phyloP scores from a whole-genome alignment of 2,113 vertebrate genomes.

The Myiozetetes cayanensis region DNA sequence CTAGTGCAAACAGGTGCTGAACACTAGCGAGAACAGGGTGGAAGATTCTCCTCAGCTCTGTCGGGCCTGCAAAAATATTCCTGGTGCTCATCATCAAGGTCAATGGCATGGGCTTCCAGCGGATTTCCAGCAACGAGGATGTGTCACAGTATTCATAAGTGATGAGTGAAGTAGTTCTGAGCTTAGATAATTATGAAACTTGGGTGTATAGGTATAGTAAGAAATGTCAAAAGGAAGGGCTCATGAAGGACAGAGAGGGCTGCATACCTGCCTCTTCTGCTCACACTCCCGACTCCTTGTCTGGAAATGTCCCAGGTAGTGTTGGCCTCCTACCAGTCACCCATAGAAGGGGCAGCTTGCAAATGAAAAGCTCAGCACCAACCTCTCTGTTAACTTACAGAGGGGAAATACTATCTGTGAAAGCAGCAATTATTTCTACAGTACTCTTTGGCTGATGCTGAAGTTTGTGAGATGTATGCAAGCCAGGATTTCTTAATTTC shows the following conservation, averaged over 20 bases:
- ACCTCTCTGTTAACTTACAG: not conserved
- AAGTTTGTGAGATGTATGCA: not conserved
- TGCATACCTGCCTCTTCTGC: not conserved
- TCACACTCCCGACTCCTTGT: not conserved
- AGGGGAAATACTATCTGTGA: not conserved
- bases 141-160: not conserved
- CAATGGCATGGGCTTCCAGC: not conserved
- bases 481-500: conserved; percentile 15
- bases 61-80: not conserved
- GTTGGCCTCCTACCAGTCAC: not conserved
- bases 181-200: not conserved
- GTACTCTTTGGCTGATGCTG: not conserved
- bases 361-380: not conserved
- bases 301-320: not conserved
- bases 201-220: not conserved
- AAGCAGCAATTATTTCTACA: not conserved
- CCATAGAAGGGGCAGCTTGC: not conserved
- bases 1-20: not conserved
- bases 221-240: not conserved
- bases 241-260: not conserved
- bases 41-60: not conserved
- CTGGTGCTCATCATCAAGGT: not conserved
- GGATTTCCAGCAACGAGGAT: not conserved
- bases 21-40: not conserved
- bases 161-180: not conserved